Conservation (phyloP, 2,888 invertebrate genomes). For the Lagria hirta region DNA sequence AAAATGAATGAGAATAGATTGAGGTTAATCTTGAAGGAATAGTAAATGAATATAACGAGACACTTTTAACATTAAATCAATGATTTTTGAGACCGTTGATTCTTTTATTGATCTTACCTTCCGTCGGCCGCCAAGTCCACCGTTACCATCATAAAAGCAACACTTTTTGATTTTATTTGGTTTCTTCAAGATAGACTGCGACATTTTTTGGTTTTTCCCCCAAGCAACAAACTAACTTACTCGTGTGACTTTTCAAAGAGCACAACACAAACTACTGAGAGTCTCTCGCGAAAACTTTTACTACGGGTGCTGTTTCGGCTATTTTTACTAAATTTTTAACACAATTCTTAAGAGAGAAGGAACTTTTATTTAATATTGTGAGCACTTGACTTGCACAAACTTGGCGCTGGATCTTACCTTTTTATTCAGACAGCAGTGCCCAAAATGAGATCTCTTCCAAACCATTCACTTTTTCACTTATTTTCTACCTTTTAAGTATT, state of each 20-base stretch:
- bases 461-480: too few species aligned
- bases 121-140: constrained; percentile 49
- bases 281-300: constrained; percentile 46
- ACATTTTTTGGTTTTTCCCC: constrained; percentile 45
- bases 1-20: constrained; percentile 12
- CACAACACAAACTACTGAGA: constrained; percentile 55
- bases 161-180: constrained; percentile 50
- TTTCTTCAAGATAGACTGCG: too few species aligned
- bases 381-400: constrained; percentile 49
- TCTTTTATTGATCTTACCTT: constrained; percentile 55
- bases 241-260: constrained; percentile 45
- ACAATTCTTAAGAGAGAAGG: constrained; percentile 50
- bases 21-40: not conserved
- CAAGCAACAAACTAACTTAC: constrained; percentile 45
- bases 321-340: constrained; percentile 45
- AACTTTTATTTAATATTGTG: constrained; percentile 48
- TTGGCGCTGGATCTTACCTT: constrained; percentile 52
- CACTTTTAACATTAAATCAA: constrained; percentile 39
- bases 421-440: constrained; percentile 28
- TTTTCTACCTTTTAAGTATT: too few species aligned
- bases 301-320: constrained; percentile 40
- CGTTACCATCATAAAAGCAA: constrained; percentile 52
- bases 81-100: constrained; percentile 50
- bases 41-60: constrained; percentile 14
- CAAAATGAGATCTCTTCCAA: too few species aligned